These are phyloP conservation scores for Pandion haliaetus DNA, from an alignment of 2,113 vertebrate genomes.

Conservation along the genomic window DNA sequence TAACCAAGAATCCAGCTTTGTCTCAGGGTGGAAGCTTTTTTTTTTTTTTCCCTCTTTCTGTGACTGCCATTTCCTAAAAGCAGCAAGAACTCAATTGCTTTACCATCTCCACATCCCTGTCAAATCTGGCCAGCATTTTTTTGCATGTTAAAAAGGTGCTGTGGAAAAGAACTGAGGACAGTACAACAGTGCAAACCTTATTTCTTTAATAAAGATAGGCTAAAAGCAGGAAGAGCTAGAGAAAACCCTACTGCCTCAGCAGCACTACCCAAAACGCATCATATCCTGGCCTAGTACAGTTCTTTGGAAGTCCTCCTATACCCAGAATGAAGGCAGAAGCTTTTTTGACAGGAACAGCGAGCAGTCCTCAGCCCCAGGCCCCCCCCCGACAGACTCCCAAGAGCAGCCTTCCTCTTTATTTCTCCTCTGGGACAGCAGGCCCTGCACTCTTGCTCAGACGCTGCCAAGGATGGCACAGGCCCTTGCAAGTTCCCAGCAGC, in stretches of 20 bases:
- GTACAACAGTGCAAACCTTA: fast-evolving
- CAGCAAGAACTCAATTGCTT: background rate
- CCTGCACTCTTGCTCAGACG: background rate
- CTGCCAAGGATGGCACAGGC: background rate
- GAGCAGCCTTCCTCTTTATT: background rate
- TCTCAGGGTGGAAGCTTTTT: background rate
- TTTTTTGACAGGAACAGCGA: background rate
- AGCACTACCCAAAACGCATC: background rate
- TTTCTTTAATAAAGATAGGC: background rate
- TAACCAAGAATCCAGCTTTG: background rate
- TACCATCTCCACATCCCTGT: background rate
- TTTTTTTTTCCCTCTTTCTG: background rate
- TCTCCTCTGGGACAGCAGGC: background rate
- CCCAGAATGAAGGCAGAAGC: background rate
- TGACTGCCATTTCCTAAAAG: background rate
- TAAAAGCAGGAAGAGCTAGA: background rate
- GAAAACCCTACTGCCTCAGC: background rate
- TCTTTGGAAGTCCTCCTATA: background rate
- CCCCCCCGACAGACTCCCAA: fast-evolving
- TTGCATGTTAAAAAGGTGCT: background rate
- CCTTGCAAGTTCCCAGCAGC: too few relatives aligned
- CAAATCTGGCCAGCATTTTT: background rate
- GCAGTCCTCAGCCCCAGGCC: background rate
- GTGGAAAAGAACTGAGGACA: background rate
- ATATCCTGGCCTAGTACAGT: fast-evolving